Conservation (phyloP, 2,797 vertebrate species). For the Botia almorhae region DNA sequence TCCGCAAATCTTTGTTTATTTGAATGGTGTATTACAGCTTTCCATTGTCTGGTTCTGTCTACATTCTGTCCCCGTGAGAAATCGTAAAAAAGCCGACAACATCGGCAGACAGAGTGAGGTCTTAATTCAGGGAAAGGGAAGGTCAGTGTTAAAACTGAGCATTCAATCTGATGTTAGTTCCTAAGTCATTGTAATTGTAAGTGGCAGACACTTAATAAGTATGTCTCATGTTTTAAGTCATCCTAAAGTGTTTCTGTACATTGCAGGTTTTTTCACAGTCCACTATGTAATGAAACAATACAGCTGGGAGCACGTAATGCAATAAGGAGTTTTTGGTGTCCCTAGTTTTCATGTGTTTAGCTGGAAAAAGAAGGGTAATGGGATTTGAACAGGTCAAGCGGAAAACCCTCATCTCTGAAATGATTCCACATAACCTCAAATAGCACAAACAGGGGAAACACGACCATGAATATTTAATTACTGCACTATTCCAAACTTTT, state of each 20-base stretch:
- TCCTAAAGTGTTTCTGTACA: neutral
- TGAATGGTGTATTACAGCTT: constrained; percentile 60
- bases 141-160: constrained; percentile 11
- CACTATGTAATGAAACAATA: constrained; percentile 19
- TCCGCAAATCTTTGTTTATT: constrained; percentile 59
- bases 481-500: constrained; percentile 53
- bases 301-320: constrained; percentile 13
- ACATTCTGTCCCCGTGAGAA: constrained; percentile 51
- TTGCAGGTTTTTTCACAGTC: neutral
- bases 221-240: neutral
- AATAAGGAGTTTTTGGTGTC: constrained; percentile 26
- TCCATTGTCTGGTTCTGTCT: constrained; percentile 62
- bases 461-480: constrained; percentile 59
- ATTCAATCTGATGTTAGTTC: constrained; percentile 7
- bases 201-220: neutral
- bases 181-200: neutral
- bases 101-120: constrained; percentile 45
- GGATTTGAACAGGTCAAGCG: constrained; percentile 47
- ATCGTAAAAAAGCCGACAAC: constrained; percentile 33
- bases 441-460: constrained; percentile 53
- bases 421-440: constrained; percentile 47
- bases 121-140: constrained; percentile 37
- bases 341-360: constrained; percentile 18
- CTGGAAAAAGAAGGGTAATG: constrained; percentile 35
- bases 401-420: constrained; percentile 50